Evolutionary conservation across 1,140 invertebrate genomes (phyloP), one percentile per base, ranked within the genome.

Genomic region (Drosophila obscura): DNA sequence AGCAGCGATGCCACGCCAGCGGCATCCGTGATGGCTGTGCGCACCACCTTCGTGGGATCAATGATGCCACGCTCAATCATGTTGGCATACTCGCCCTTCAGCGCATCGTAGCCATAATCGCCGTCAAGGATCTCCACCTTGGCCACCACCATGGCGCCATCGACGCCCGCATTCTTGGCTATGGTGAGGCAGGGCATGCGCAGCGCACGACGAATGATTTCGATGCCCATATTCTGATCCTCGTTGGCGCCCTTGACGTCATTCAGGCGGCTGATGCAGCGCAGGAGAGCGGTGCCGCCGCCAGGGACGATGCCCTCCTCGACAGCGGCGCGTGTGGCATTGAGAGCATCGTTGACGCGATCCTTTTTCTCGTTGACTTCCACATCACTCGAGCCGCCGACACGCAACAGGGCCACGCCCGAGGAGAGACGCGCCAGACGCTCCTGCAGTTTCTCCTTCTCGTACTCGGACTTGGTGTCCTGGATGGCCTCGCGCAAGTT

Each of bases 311-410:
- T 99, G 66, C 99, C 99, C 93, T 99, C 99, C 92, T 99, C 98
- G 58, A 99, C 97, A 51, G 99, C 99, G 59, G 99, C 99, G 13
- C 98, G 94, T 0, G 99, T 99, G 0, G 99, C 99, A 93, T 98
- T 98, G 13, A 99, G 93, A 1, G 99, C 99, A 94, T 99, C 99
- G 91, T 97, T 98, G 0, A 99, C 98, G 63, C 99, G 94, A 82
- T 99, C 99, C 92, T 99, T 99, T 93, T 99, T 99, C 92, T 99
- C 99, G 90, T 98, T 99, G 0, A 99, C 98, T 93, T 99, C 99
- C 26, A 99, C 97, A 92, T 99, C 98, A 92, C 97, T 99, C 50
- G 97, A 98, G 31, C 99, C 99, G 61, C 98, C 99, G 68, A 99
- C 96, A 93, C 98, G 97, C 0, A 99, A 93, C 3, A 99, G 96